These are phyloP conservation scores for Papilio glaucus DNA, from an alignment of 1,140 invertebrate genomes.

Conservation along the genomic window DNA sequence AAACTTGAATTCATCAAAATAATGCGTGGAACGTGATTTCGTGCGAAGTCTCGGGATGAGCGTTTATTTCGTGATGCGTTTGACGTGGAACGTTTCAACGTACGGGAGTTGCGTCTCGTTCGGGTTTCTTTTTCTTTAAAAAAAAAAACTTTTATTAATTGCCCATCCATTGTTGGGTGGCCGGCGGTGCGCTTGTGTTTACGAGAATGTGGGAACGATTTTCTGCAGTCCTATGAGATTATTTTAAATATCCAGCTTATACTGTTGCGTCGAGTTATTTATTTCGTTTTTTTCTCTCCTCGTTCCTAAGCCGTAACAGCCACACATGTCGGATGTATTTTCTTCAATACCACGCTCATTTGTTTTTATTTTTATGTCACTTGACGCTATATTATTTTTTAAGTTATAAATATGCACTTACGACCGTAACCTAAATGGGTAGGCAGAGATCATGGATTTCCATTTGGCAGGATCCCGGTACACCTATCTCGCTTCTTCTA, in stretches of 20 bases:
- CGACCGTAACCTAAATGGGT: too few relatives aligned
- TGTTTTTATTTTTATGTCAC: not conserved
- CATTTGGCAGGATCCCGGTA: too few relatives aligned
- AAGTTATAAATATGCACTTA: too few relatives aligned
- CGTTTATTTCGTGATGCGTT: constrained; percentile 61
- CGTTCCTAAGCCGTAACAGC: constrained; percentile 18
- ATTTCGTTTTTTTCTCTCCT: constrained; percentile 10
- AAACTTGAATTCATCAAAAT: constrained; percentile 72
- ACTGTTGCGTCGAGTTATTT: constrained; percentile 24
- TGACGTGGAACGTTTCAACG: constrained; percentile 48
- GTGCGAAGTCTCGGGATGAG: constrained; percentile 61
- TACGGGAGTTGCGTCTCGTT: constrained; percentile 44
- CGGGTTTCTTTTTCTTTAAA: constrained; percentile 50
- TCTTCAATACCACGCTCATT: not conserved
- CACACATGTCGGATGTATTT: constrained; percentile 27
- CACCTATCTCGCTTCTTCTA: too few relatives aligned
- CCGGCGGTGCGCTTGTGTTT: constrained; percentile 39
- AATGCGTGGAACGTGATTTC: constrained; percentile 74
- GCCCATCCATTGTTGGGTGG: constrained; percentile 59
- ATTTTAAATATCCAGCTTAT: constrained; percentile 35
- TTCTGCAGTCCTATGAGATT: constrained; percentile 32
- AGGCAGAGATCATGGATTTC: too few relatives aligned
- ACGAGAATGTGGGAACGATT: constrained; percentile 40
- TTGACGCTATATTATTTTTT: not conserved
- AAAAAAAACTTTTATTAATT: constrained; percentile 62